Base-by-base conservation (phyloP, 2,888 invertebrate genomes). In the Epicampocera succincta region DNA sequence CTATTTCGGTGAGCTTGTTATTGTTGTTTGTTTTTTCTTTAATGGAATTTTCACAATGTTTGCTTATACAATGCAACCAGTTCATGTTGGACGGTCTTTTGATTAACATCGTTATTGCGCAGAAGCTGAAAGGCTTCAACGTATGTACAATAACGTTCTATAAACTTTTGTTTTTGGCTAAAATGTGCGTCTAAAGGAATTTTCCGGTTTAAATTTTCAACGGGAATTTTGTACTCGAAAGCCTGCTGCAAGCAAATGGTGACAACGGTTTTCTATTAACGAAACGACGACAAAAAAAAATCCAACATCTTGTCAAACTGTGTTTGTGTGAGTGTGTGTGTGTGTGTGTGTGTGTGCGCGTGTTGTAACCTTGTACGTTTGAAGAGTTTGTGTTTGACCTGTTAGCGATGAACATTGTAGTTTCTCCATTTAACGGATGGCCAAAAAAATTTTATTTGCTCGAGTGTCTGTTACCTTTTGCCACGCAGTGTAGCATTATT, bases 61-160 rank as follows among this genome's bases (percentile, higher is more conserved):
- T 58, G 82, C 42, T 71, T 48, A 33, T 38, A 52, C 73, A 38
- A 58, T 84, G 74, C 85, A 90, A 89, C 89, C 87, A 91, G 91
- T 91, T 89, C 88, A 88, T 87, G 88, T 87, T 90, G 88, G 89
- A 90, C 89, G 90, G 90, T 90, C 87, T 88, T 86, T 87, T 87
- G 88, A 88, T 89, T 87, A 88, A 90, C 89, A 88, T 88, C 88
- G 88, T 86, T 81, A 69, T 58, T 72, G 83, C 84, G 84, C 84
- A 84, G 85, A 83, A 83, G 80, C 80, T 54, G 29, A 21, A 42
- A 19, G 42, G n/a, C 2, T 11, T n/a, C n/a, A n/a, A n/a, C 48
- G 54, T n/a, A 40, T n/a, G 25, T 15, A 44, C 48, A 42, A 42
- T 29, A 42, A 25, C 50, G 29, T 25, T 15, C 6, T 33, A 15